A percentile compares a stretch with the other conserved stretches of the same genome.
These are phyloP conservation scores for Polydrusus tereticollis DNA, from an alignment of 2,888 invertebrate genomes.

Conservation along the genomic window DNA sequence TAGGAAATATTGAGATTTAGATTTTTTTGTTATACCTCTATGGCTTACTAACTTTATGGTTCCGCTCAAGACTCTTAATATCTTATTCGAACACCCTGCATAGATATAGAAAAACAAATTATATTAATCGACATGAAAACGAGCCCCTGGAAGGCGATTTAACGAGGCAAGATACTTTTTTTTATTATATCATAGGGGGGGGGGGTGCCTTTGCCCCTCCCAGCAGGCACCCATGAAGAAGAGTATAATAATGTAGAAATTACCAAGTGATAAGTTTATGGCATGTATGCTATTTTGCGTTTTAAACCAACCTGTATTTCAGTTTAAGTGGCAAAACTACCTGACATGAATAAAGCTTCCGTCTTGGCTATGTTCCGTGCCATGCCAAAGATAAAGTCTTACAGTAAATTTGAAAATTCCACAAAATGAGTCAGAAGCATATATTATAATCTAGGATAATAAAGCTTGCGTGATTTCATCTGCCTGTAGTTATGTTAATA, in stretches of 20 bases:
- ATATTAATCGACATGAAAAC: no score
- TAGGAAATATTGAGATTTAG: no score
- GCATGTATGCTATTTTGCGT: background rate
- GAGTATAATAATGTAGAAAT: background rate
- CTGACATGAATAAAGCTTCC: constrained; percentile 15
- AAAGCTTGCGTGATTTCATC: constrained; percentile 38
- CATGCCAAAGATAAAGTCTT: constrained; percentile 18
- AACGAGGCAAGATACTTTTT: no score
- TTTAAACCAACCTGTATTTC: background rate
- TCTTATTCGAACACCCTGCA: no score
- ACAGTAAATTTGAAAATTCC: constrained; percentile 24
- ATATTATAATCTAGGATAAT: constrained; percentile 24
- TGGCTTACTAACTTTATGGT: no score
- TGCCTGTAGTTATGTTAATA: constrained; percentile 28
- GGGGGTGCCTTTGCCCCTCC: no score
- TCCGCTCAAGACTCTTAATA: no score
- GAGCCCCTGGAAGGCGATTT: no score
- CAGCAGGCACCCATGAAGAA: no score
- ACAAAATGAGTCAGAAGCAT: constrained; percentile 27
- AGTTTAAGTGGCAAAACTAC: background rate
- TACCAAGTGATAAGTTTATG: background rate
- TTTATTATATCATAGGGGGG: no score
- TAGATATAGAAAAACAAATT: no score
- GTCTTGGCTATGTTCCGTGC: constrained; percentile 11
- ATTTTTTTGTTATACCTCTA: no score